These are phyloP conservation scores for Euzophera pinguis DNA, from an alignment of 2,888 invertebrate species.

Conservation along the genomic window DNA sequence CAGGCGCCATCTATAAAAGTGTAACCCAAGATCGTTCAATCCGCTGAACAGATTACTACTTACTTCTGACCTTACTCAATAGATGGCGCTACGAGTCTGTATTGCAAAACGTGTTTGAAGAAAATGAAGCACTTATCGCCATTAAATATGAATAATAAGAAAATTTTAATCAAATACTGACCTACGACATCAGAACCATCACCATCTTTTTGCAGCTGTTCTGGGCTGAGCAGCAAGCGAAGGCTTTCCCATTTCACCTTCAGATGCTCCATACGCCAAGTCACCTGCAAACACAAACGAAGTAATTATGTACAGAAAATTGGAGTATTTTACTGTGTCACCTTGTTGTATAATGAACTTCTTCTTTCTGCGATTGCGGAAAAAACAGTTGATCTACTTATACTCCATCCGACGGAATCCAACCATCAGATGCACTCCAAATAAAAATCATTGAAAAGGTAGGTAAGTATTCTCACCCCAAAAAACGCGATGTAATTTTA, in stretches of 20 bases:
- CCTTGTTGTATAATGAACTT: no score
- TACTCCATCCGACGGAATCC: no score
- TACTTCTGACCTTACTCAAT: neutral
- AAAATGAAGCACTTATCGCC: no score
- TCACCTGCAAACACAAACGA: conserved; percentile 60
- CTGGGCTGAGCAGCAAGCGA: conserved; percentile 83
- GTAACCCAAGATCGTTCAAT: no score
- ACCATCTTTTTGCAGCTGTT: conserved; percentile 65
- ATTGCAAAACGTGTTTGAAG: no score
- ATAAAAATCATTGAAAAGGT: no score
- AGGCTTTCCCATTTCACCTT: conserved; percentile 90
- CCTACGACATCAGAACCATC: conserved; percentile 63
- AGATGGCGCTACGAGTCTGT: conserved; percentile 17
- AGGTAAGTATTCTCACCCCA: no score
- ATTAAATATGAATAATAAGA: neutral
- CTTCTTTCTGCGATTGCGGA: no score
- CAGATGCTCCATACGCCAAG: conserved; percentile 86
- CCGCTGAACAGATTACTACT: neutral
- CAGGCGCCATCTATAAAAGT: no score
- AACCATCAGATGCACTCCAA: no score
- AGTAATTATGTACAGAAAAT: neutral
- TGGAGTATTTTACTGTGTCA: neutral
- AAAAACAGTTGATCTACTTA: no score
- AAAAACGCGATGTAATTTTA: no score
- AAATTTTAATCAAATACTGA: conserved; percentile 32